Evolutionary conservation across 2,888 invertebrate genomes (phyloP), one percentile per base, ranked within the genome.

Genomic region (Clunio marinus): DNA sequence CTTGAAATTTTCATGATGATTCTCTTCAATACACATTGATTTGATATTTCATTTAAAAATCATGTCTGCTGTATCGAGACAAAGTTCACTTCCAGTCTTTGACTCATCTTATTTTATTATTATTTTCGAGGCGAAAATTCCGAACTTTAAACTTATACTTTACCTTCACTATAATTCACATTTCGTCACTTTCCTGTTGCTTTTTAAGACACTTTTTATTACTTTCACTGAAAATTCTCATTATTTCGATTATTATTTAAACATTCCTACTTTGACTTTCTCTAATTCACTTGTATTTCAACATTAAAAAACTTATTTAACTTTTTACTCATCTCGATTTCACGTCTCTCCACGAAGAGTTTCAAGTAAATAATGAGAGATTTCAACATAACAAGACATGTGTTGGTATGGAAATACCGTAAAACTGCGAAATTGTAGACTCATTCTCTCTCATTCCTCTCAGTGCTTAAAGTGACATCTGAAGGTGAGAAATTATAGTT

Each of bases 311-410:
- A 62, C 10, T 24, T 22, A 62, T 62, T 62, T 46, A 41, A 22
- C 46, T 65, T 65, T 28, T 45, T 27, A 28, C 20, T 46, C 37
- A 22, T 65, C 63, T 41, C 63, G 24, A 46, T 65, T 58, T 65
- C 22, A 46, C 63, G 63, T 45, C 63, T 65, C 17, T 22, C 27
- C 63, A 46, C 63, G 45, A 27, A 45, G 41, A 65, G 63, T 65
- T 65, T 27, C 63, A 65, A 65, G n/a, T n/a, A n/a, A n/a, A n/a
- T n/a, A n/a, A n/a, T n/a, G n/a, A n/a, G n/a, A n/a, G n/a, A n/a
- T n/a, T n/a, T n/a, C n/a, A 65, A 65, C 45, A 45, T 46, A 65
- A 65, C 45, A 46, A 65, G 46, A 65, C 63, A 45, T 46, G 25
- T 65, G 22, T 45, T 25, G 15, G 63, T 65, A 17, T 65, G 58